phyloP scores from a whole-genome alignment of 2,113 vertebrate genomes.

The Capreolus pygargus region DNA sequence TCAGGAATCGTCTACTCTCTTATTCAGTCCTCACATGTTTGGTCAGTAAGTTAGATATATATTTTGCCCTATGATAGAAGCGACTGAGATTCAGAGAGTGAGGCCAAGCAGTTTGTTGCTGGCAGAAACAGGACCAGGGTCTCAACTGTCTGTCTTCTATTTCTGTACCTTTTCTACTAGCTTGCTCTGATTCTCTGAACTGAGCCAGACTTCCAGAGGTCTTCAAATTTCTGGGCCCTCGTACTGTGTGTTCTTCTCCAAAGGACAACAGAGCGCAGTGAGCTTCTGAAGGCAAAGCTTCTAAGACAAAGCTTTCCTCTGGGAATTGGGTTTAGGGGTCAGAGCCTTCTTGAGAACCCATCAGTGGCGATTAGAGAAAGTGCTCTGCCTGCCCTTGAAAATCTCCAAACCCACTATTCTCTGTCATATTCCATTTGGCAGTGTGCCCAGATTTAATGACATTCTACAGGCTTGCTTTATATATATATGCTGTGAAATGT shows the following conservation, averaged over 20 bases:
- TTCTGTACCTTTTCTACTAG: not conserved
- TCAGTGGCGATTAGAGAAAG: not conserved
- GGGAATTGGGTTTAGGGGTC: not conserved
- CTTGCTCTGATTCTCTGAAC: not conserved
- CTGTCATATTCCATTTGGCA: constrained; percentile 23
- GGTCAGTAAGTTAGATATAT: not conserved
- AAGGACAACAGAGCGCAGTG: not conserved
- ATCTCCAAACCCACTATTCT: not conserved
- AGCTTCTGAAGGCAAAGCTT: not conserved
- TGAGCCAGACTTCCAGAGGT: not conserved
- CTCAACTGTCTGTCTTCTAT: not conserved
- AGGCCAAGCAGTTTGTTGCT: not conserved
- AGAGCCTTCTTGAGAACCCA: not conserved
- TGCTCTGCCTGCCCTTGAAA: not conserved
- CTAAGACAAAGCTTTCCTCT: not conserved
- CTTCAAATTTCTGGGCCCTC: not conserved
- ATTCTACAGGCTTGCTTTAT: not conserved
- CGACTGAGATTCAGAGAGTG: not conserved
- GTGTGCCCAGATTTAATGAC: constrained; percentile 24
- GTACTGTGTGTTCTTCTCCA: not conserved
- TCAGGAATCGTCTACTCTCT: not conserved
- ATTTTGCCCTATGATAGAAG: not conserved
- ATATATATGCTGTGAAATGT: constrained; percentile 5
- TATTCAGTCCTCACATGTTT: not conserved
- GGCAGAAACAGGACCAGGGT: too few species aligned